Base-by-base conservation (phyloP, 2,113 vertebrate species). In the Pleuronectes platessa region DNA sequence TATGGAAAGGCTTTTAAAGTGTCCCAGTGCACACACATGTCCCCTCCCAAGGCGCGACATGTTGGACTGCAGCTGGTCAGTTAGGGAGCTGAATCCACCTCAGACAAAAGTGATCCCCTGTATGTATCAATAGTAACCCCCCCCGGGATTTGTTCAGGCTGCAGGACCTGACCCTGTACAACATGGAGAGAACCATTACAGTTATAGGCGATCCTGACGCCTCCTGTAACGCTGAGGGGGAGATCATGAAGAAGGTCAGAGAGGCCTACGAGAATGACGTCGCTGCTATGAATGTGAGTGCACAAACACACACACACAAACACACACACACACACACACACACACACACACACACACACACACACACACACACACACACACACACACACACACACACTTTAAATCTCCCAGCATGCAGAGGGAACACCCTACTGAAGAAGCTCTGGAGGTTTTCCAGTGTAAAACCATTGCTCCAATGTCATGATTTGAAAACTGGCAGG, bases 231-330 rank as follows among this genome's bases (percentile, higher is more conserved):
- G 97, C 97, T 0, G 97, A 98, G 91, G 94, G 95, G 84, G 97
- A 98, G 90, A 95, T 99, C 92, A 98, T 97, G 96, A 97, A 97
- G 94, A 98, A 98, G 91, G 95, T 99, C 73, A 88, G 97, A 2
- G 97, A 99, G 91, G 97, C 97, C 40, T 98, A 99, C 0, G 97
- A 99, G 88, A 98, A 98, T 0, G 97, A 99, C n/a, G 95, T 98
- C 13, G 97, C 97, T 0, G 97, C 97, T 53, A 98, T 98, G 97
- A 98, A 97, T 0, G 97, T 99, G 93, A 97, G 96, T 94, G 47
- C 1, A 4, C 13, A 21, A 18, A 10, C 20, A 10, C 51, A 53
- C 17, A n/a, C 53, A 26, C 58, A 49, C 24, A 49, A 4, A 9
- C 40, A 37, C 27, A 24, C 58, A 23, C 0, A 74, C 42, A 31